phyloP scores from a whole-genome alignment of 2,888 invertebrate genomes.

The Xanthia togata region DNA sequence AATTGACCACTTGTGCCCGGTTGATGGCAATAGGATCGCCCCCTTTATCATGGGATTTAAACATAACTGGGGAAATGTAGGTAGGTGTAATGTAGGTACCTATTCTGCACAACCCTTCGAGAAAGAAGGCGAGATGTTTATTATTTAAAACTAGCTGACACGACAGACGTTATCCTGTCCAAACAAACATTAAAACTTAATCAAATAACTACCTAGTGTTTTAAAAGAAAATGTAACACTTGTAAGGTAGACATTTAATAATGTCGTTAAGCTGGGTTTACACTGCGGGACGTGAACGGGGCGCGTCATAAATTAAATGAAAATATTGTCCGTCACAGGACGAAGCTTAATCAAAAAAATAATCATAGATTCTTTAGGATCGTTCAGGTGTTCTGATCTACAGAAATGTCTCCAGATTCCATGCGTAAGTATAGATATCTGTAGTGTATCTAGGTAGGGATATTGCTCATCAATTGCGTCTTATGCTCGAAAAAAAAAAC shows the following conservation, averaged over 20 bases:
- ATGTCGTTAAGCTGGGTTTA: too few relatives aligned
- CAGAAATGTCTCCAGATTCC: neutral
- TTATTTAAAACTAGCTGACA: neutral
- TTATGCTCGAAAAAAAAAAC: too few relatives aligned
- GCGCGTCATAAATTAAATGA: too few relatives aligned
- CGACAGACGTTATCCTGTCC: too few relatives aligned
- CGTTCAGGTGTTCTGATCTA: neutral
- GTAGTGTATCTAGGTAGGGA: neutral
- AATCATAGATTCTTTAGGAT: too few relatives aligned
- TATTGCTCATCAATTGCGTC: too few relatives aligned
- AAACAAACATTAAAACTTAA: neutral
- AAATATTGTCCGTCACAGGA: too few relatives aligned
- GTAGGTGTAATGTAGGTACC: neutral
- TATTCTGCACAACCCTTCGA: neutral
- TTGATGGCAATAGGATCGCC: neutral
- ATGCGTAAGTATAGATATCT: neutral
- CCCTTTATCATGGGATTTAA: neutral
- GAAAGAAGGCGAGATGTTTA: neutral
- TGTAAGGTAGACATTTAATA: neutral
- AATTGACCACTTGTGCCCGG: neutral
- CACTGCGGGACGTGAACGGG: too few relatives aligned
- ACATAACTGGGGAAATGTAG: neutral
- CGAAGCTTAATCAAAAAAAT: too few relatives aligned
- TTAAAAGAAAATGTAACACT: neutral
- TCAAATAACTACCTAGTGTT: neutral